Conservation (phyloP, 2,113 vertebrate species). For the Oryzias woworae region DNA sequence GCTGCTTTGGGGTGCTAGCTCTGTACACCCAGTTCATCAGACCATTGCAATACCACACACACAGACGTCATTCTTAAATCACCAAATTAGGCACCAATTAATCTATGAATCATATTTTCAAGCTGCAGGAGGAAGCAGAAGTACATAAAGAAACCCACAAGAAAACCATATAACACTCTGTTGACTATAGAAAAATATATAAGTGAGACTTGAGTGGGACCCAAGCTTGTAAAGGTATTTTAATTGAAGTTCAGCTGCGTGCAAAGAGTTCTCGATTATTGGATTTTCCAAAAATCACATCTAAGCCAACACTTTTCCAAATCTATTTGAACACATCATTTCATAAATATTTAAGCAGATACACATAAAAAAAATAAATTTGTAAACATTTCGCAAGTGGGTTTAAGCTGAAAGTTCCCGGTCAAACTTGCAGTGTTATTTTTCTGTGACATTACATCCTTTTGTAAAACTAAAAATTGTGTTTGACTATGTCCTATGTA, state of each 20-base stretch:
- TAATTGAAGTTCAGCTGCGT: conserved; percentile 8
- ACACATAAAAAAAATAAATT: background rate
- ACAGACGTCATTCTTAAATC: too few relatives aligned
- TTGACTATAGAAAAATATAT: too few relatives aligned
- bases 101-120: too few relatives aligned
- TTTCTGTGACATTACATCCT: background rate
- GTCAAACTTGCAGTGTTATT: background rate
- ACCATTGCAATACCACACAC: too few relatives aligned
- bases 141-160: too few relatives aligned
- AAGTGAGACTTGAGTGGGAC: conserved; percentile 2
- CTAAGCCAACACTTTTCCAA: background rate
- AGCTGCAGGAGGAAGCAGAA: too few relatives aligned
- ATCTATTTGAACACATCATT: background rate
- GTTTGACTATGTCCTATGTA: background rate
- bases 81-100: too few relatives aligned
- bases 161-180: too few relatives aligned
- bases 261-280: background rate
- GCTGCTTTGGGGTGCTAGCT: too few relatives aligned
- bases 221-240: background rate
- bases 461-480: too few relatives aligned
- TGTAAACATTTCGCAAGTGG: background rate
- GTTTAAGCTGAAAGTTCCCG: background rate
- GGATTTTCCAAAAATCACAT: conserved; percentile 12
- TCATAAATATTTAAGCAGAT: background rate
- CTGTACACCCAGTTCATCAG: too few relatives aligned